phyloP scores from a whole-genome alignment of 1,140 invertebrate species.

The Sitobion miscanthi region DNA sequence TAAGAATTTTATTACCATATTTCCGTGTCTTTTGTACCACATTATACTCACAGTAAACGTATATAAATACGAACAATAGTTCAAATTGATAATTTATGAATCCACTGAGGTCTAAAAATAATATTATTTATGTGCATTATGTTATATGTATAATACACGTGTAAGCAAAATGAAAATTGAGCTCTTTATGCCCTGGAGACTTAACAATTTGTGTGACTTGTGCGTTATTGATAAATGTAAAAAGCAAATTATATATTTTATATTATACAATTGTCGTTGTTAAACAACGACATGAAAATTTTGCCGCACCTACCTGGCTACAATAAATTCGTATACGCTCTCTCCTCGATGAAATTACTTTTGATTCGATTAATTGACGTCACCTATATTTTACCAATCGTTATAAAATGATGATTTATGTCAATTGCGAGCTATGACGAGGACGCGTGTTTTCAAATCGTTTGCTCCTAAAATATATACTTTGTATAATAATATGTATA shows the following conservation, averaged over 20 bases:
- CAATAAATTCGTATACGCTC: not conserved
- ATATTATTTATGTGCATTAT: not conserved
- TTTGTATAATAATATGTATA: too few species aligned
- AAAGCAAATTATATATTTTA: not conserved
- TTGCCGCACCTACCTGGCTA: not conserved
- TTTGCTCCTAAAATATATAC: not conserved
- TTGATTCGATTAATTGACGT: not conserved
- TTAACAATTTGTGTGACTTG: not conserved
- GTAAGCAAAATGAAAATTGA: slow-evolving; percentile 1
- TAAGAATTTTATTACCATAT: not conserved
- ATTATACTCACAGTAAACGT: not conserved
- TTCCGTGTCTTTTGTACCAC: not conserved
- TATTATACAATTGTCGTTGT: not conserved
- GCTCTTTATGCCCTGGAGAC: not conserved
- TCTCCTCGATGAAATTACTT: not conserved
- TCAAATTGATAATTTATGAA: not conserved
- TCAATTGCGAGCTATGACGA: not conserved
- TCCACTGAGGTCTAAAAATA: not conserved
- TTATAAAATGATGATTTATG: not conserved
- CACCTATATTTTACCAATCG: too few species aligned
- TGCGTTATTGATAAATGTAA: not conserved
- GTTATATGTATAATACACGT: not conserved
- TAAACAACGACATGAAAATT: not conserved
- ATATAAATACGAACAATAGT: slow-evolving; percentile 9
- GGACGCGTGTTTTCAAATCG: not conserved